Conservation (phyloP, 2,888 invertebrate species). For the Neria commutata region DNA sequence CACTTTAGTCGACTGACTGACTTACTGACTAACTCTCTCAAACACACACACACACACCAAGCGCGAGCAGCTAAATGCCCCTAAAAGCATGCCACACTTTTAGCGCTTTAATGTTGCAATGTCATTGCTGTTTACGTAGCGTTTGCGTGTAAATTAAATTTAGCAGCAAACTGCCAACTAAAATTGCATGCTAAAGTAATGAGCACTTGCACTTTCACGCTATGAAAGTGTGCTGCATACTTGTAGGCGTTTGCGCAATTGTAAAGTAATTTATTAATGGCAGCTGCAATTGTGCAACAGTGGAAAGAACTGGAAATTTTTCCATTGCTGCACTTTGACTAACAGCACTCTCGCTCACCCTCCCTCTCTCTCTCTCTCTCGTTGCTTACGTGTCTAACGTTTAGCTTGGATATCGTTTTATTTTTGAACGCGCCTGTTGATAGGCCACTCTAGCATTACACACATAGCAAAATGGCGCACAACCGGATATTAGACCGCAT, state of each 20-base stretch:
- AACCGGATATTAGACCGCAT: neutral
- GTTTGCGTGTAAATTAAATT: too few relatives aligned
- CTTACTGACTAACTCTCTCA: too few relatives aligned
- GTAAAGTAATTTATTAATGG: neutral
- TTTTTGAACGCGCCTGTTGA: neutral
- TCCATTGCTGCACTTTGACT: conserved; percentile 11
- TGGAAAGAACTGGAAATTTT: conserved; percentile 13
- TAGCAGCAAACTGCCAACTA: too few relatives aligned
- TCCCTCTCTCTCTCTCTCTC: neutral
- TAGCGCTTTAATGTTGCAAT: too few relatives aligned
- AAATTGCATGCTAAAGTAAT: too few relatives aligned
- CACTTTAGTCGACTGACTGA: too few relatives aligned
- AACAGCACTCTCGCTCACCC: neutral
- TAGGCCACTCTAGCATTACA: neutral
- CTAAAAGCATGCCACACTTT: too few relatives aligned
- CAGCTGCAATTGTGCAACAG: neutral
- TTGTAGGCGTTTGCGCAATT: neutral
- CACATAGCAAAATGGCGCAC: neutral
- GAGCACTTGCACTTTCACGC: too few relatives aligned
- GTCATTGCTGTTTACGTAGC: too few relatives aligned
- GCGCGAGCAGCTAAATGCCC: too few relatives aligned
- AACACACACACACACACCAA: too few relatives aligned
- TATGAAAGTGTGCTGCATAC: neutral
- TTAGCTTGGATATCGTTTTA: neutral
- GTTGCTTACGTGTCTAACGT: neutral